Conservation (phyloP, 2,888 invertebrate genomes). For the Hoplodrina blanda region DNA sequence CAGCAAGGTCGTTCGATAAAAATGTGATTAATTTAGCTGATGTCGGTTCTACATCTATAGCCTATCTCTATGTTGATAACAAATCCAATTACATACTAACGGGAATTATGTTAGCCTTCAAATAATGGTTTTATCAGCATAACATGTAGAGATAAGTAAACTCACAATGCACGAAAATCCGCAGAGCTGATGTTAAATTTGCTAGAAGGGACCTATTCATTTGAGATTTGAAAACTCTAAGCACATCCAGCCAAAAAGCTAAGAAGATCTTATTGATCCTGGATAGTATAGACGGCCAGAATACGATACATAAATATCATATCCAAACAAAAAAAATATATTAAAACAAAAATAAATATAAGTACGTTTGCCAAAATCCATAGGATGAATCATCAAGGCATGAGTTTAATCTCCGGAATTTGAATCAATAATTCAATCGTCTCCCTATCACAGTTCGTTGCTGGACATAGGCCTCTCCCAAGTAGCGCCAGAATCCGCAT, state of each 20-base stretch:
- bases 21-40: conserved; percentile 36
- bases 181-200: not conserved
- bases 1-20: conserved; percentile 54
- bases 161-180: not conserved
- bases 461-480: conserved; percentile 54
- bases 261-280: too few relatives aligned
- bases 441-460: conserved; percentile 33
- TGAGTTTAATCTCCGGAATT: not conserved
- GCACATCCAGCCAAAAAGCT: not conserved
- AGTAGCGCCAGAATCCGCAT: conserved; percentile 67
- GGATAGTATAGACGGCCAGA: too few relatives aligned
- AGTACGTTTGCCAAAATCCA: not conserved
- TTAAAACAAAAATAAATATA: not conserved
- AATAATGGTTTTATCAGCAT: conserved; percentile 2
- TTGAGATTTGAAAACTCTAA: not conserved
- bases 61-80: conserved; percentile 23
- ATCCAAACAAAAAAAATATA: not conserved
- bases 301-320: not conserved
- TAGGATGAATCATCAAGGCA: not conserved
- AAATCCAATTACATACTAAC: conserved; percentile 26
- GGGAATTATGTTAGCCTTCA: not conserved
- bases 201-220: not conserved
- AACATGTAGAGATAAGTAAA: not conserved
- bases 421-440: conserved; percentile 25
- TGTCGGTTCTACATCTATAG: conserved; percentile 1